These are phyloP conservation scores for Polypterus bichir DNA, from an alignment of 2,113 vertebrate genomes.

Conservation along the genomic window DNA sequence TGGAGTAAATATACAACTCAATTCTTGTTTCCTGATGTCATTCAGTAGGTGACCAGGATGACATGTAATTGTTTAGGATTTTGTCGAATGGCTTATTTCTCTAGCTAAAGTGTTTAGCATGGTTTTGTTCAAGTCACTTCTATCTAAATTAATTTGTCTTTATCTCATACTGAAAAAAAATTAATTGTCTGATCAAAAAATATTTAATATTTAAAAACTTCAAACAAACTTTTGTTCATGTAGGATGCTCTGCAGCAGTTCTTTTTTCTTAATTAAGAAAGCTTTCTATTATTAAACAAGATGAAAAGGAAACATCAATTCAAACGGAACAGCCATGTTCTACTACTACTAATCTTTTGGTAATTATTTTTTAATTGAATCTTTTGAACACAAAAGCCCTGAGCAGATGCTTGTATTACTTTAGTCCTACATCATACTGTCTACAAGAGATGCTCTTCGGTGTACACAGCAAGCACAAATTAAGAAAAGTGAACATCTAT, in stretches of 20 bases:
- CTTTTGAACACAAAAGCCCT: constrained; percentile 70
- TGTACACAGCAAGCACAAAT: constrained; percentile 19
- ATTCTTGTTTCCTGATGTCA: constrained; percentile 14
- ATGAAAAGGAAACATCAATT: constrained; percentile 73
- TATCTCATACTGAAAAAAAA: constrained; percentile 47
- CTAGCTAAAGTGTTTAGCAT: constrained; percentile 33
- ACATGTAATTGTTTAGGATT: constrained; percentile 36
- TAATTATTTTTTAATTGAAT: constrained; percentile 82
- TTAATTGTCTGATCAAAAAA: constrained; percentile 68
- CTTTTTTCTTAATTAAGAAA: constrained; percentile 64
- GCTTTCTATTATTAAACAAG: constrained; percentile 65
- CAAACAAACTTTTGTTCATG: constrained; percentile 66
- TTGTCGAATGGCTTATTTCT: constrained; percentile 29
- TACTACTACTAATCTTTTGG: constrained; percentile 69
- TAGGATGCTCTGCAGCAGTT: constrained; percentile 44
- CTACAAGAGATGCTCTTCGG: constrained; percentile 34
- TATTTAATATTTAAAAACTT: constrained; percentile 63
- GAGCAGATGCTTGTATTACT: constrained; percentile 55
- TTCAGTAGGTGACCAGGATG: constrained; percentile 25
- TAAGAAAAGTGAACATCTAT: not conserved
- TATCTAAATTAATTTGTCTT: constrained; percentile 72
- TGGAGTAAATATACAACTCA: constrained; percentile 25
- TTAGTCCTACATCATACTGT: constrained; percentile 36
- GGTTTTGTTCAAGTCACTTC: constrained; percentile 42
- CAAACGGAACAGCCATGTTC: constrained; percentile 61